Conservation (phyloP, 2,888 invertebrate genomes). For the Spodoptera picta region DNA sequence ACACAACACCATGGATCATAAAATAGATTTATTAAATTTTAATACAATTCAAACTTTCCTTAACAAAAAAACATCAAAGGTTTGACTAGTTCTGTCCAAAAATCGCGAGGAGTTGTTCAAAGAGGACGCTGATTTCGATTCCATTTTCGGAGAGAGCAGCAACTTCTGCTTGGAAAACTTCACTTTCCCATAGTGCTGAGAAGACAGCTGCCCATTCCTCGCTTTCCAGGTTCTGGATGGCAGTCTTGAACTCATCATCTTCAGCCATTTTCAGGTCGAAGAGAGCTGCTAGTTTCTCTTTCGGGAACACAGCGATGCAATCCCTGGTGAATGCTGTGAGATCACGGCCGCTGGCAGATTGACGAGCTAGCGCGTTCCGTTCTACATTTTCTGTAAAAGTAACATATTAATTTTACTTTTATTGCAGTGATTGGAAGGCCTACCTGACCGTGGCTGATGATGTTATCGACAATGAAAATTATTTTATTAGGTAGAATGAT, state of each 20-base stretch:
- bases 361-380: conserved; percentile 49
- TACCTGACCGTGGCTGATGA: too few species aligned
- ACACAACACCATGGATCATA: too few species aligned
- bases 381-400: conserved; percentile 41
- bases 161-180: conserved; percentile 70
- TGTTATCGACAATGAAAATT: too few species aligned
- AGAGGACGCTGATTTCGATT: conserved; percentile 62
- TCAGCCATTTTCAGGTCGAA: conserved; percentile 74
- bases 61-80: too few species aligned
- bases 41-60: too few species aligned
- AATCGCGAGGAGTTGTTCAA: conserved; percentile 68
- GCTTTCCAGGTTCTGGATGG: conserved; percentile 73
- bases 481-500: too few species aligned
- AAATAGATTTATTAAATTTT: too few species aligned
- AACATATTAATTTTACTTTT: too few species aligned
- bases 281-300: conserved; percentile 71
- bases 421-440: too few species aligned
- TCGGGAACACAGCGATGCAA: conserved; percentile 66
- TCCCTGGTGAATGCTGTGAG: conserved; percentile 69
- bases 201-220: conserved; percentile 72
- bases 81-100: conserved; percentile 69
- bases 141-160: conserved; percentile 69
- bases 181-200: conserved; percentile 69
- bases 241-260: conserved; percentile 71
- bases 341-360: conserved; percentile 64